Evolutionary conservation across 2,113 vertebrate genomes (phyloP), one percentile per base, ranked within the genome.

Genomic region (Fulmarus glacialis): DNA sequence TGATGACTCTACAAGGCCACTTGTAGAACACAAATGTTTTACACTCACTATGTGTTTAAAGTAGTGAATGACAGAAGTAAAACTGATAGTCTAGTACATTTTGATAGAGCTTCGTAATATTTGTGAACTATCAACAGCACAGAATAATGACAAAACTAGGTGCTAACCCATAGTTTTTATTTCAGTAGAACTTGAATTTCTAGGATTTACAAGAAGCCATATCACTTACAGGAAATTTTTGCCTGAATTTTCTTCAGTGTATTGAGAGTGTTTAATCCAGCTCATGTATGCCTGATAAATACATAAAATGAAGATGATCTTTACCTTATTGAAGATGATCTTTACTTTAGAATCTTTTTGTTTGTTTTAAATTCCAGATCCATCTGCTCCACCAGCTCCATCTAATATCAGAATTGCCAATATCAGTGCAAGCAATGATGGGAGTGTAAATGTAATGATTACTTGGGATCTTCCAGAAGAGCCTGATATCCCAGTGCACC

Each of bases 401-500:
- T 93, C 98, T 75, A 98, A 98, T 64, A 98, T 99, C 90, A 98
- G 92, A 26, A 98, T 99, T 72, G 96, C 97, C 13, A 99, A 99
- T 95, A 93, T 99, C 94, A 99, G 98, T 26, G 43, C 94, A 43
- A 98, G 95, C 10, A 95, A 97, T 4, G 99, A 99, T 16, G 99
- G 98, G 9, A 98, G 95, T 55, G 96, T 99, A 90, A 98, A 97
- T 6, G 99, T 97, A 34, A 97, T 98, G 29, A 96, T 99, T 15
- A 97, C 97, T 55, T 99, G 99, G 99, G 99, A 98, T 24, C 91
- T 99, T 58, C 98, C 98, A 1, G 98, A 99, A 93, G 99, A 99
- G 53, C 98, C 98, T 0, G 99, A 99, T 72, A 98, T 99, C 70
- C 99, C 99, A 12, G 96, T 99, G 19, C 99, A 99, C 74, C 99